A percentile compares a stretch with the other conserved stretches of the same genome.
phyloP scores from a whole-genome alignment of 2,888 invertebrate genomes.

The Ormia ochracea region DNA sequence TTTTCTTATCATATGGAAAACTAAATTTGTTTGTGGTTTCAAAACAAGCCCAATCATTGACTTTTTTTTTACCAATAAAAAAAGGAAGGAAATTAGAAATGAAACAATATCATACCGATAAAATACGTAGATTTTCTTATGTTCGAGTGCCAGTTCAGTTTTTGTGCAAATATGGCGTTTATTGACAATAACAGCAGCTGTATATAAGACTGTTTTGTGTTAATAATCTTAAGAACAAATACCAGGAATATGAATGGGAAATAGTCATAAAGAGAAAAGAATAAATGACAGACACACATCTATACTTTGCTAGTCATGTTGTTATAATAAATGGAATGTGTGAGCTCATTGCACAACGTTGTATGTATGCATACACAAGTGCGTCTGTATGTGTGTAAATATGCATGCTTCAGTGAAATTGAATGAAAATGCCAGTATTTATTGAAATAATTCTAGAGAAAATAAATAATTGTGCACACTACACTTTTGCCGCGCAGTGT shows the following conservation, averaged over 20 bases:
- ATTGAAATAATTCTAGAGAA: constrained; percentile 10
- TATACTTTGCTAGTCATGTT: not conserved
- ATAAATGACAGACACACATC: not conserved
- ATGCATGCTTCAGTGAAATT: not conserved
- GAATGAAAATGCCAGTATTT: constrained; percentile 16
- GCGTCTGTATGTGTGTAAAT: not conserved
- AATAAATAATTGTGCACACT: constrained; percentile 11
- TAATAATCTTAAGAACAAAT: constrained; percentile 52
- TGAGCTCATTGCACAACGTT: no score
- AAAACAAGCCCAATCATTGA: constrained; percentile 67
- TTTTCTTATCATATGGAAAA: constrained; percentile 6
- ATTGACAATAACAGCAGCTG: constrained; percentile 40
- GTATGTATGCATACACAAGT: not conserved
- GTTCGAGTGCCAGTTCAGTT: not conserved
- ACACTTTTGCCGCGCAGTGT: not conserved
- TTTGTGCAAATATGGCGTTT: constrained; percentile 7
- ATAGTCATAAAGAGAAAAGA: not conserved
- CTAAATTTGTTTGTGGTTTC: constrained; percentile 12
- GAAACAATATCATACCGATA: constrained; percentile 65
- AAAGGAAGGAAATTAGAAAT: not conserved
- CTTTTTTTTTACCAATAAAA: constrained; percentile 65
- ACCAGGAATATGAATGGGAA: constrained; percentile 31
- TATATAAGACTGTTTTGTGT: constrained; percentile 37
- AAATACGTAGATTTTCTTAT: constrained; percentile 67
- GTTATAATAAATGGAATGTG: not conserved